Conservation (phyloP, 2,888 invertebrate genomes). For the Melanophora roralis region DNA sequence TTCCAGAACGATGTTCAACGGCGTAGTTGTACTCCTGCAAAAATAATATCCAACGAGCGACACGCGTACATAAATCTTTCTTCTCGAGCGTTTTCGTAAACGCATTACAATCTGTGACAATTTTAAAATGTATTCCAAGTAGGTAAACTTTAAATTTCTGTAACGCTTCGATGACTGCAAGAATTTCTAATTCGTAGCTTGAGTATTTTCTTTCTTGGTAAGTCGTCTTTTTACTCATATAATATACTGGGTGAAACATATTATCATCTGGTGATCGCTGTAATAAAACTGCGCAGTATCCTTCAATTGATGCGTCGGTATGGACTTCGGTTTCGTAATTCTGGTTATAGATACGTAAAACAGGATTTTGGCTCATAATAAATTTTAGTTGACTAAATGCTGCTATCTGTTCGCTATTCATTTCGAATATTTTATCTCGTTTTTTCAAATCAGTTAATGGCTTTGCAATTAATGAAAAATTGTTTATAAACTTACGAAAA, state of each 20-base stretch:
- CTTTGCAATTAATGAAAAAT: slow-evolving; percentile 63
- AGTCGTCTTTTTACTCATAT: slow-evolving; percentile 56
- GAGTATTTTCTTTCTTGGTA: slow-evolving; percentile 42
- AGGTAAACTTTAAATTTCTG: slow-evolving; percentile 65
- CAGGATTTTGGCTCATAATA: slow-evolving; percentile 47
- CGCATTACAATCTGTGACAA: slow-evolving; percentile 56
- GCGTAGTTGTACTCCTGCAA: slow-evolving; percentile 64
- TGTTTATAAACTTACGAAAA: slow-evolving; percentile 66
- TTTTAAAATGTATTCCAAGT: slow-evolving; percentile 49
- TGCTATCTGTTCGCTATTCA: background rate
- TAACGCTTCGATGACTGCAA: slow-evolving; percentile 64
- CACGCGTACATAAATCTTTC: slow-evolving; percentile 55
- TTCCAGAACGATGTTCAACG: slow-evolving; percentile 62
- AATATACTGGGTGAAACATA: slow-evolving; percentile 55
- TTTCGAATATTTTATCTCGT: no score
- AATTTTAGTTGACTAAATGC: background rate
- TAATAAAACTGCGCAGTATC: slow-evolving; percentile 56
- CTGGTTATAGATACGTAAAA: slow-evolving; percentile 56
- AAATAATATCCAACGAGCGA: slow-evolving; percentile 63
- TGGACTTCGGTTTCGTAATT: slow-evolving; percentile 57
- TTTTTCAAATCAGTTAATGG: slow-evolving; percentile 61
- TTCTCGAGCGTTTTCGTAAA: slow-evolving; percentile 58
- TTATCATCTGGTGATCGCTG: slow-evolving; percentile 53
- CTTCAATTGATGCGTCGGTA: slow-evolving; percentile 58
- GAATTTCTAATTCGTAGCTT: slow-evolving; percentile 65